Percentiles rank a stretch among this genome's conserved stretches.
These are phyloP conservation scores for Euplexia lucipara DNA, from an alignment of 2,888 invertebrate species.

Conservation along the genomic window DNA sequence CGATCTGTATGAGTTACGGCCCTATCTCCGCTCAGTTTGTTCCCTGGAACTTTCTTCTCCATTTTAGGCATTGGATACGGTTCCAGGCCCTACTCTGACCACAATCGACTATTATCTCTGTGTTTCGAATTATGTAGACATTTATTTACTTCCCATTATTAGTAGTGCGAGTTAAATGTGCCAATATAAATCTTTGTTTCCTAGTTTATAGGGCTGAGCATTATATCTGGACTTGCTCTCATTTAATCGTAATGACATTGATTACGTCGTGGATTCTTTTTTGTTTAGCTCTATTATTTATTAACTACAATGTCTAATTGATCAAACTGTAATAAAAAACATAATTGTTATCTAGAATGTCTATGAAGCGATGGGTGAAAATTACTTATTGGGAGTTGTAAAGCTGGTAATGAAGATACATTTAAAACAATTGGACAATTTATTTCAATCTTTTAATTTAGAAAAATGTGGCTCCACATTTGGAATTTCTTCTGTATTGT, in stretches of 20 bases:
- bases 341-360: background rate
- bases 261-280: too few species aligned
- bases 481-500: too few species aligned
- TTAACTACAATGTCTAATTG: too few species aligned
- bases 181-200: slow-evolving; percentile 30
- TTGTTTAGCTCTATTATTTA: too few species aligned
- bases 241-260: too few species aligned
- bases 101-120: slow-evolving; percentile 61
- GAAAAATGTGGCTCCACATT: too few species aligned
- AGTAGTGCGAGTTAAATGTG: slow-evolving; percentile 24
- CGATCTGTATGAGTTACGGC: slow-evolving; percentile 82
- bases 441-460: too few species aligned
- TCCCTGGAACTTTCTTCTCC: slow-evolving; percentile 83
- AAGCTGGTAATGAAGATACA: background rate
- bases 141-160: slow-evolving; percentile 54
- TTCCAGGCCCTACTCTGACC: slow-evolving; percentile 62
- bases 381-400: background rate
- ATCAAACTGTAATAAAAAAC: too few species aligned
- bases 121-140: slow-evolving; percentile 51
- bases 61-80: slow-evolving; percentile 81
- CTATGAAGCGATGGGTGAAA: background rate
- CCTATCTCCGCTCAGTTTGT: slow-evolving; percentile 70
- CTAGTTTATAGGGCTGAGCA: slow-evolving; percentile 13
- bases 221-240: too few species aligned
- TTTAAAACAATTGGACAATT: too few species aligned